These are phyloP conservation scores for Latrodectus elegans DNA, from an alignment of 2,888 invertebrate species.

Conservation along the genomic window DNA sequence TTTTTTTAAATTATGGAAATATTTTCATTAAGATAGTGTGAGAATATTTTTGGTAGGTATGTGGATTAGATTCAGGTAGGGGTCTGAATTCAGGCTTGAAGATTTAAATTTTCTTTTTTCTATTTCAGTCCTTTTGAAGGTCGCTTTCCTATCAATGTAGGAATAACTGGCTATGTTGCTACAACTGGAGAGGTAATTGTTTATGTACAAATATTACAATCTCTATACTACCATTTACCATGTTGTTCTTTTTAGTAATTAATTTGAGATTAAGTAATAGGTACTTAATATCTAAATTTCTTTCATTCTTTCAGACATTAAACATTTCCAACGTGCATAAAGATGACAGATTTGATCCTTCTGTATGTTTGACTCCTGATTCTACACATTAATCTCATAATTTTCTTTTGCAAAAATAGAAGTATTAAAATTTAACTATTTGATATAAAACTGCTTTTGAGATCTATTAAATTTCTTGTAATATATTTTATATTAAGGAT, in stretches of 20 bases:
- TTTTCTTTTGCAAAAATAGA: too few relatives aligned
- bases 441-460: too few relatives aligned
- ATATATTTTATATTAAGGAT: too few relatives aligned
- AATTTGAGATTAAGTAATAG: not conserved
- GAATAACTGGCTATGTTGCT: constrained; percentile 95
- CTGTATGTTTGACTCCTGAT: constrained; percentile 73
- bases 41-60: too few relatives aligned
- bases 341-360: constrained; percentile 88
- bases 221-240: not conserved
- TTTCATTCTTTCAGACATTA: constrained; percentile 82
- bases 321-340: constrained; percentile 92
- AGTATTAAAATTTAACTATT: not conserved
- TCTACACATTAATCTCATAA: too few relatives aligned
- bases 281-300: not conserved
- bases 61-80: too few relatives aligned
- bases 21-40: too few relatives aligned
- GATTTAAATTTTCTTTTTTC: not conserved
- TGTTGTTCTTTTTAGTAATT: not conserved
- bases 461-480: too few relatives aligned
- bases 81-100: too few relatives aligned
- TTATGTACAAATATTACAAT: not conserved
- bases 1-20: too few relatives aligned
- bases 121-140: constrained; percentile 87
- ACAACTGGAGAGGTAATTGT: constrained; percentile 90
- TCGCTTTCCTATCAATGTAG: constrained; percentile 94